Base-by-base conservation (phyloP, 2,888 invertebrate species). In the Dicranocentrus wangi region DNA sequence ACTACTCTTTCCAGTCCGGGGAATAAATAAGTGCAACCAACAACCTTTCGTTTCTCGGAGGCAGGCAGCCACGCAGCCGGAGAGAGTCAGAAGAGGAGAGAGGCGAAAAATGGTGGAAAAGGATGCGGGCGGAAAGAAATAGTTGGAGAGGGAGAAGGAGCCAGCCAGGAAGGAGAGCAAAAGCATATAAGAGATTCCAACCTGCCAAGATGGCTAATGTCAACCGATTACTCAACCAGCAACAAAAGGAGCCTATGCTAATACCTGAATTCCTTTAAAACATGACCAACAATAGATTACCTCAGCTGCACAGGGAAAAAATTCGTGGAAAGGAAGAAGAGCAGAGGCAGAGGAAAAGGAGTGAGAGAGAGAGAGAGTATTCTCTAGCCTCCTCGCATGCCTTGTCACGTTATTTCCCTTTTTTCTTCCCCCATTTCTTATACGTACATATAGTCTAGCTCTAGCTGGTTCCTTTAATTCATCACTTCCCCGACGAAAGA, bases 261-360 rank as follows among this genome's bases (percentile, higher is more conserved):
- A 78, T 73, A 82, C 82, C 82, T 82, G 77, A 77, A 82, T 82
- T 77, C 82, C 82, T 82, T 78, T 65, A 55, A 70, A 77, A 82
- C 73, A 71, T 73, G 72, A 77, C 77, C 77, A 73, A 78, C 82
- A 72, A 78, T 77, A 75, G 81, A 82, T 82, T 82, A 77, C 68
- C 68, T 68, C 73, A 10, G 77, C 32, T 63, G 55, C 51, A 70
- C 32, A 63, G 70, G 65, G 63, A 70, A 42, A 25, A 51, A 17
- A 61, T n/a, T n/a, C n/a, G n/a, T n/a, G n/a, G 43, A 8, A 65
- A 65, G 13, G 60, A 32, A 10, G 32, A 32, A 32, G 3, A 32
- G 39, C 39, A 39, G 39, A 39, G 39, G 13, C 5, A 13, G 13
- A 39, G 39, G 13, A 39, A 39, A 39, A 39, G 13, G 19, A 55